A percentile compares a stretch with the other conserved stretches of the same genome.
These are phyloP conservation scores for Rhinolophus ferrumequinum DNA, from an alignment of 2,113 vertebrate species.

Conservation along the genomic window DNA sequence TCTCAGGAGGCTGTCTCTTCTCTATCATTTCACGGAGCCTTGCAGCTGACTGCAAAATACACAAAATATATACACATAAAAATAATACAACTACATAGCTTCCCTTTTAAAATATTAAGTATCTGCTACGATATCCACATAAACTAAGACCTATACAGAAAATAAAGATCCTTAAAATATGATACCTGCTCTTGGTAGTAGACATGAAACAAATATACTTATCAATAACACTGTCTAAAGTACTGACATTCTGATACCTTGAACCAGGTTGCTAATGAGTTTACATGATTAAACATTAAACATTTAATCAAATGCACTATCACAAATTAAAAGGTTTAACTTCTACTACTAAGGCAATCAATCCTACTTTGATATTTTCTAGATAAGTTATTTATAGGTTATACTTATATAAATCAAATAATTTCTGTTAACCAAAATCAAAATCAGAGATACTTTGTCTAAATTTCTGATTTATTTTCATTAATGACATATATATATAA, in stretches of 20 bases:
- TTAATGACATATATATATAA: not conserved
- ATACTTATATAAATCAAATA: not conserved
- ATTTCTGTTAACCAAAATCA: not conserved
- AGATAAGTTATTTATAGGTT: not conserved
- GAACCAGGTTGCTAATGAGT: not conserved
- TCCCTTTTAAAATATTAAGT: slow-evolving; percentile 42
- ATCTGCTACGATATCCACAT: not conserved
- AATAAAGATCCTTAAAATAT: slow-evolving; percentile 18
- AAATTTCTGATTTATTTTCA: not conserved
- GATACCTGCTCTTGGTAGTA: not conserved
- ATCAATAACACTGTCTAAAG: not conserved
- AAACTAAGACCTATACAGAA: not conserved
- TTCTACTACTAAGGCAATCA: not conserved
- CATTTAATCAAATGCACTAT: slow-evolving; percentile 27
- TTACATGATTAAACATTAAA: slow-evolving; percentile 29
- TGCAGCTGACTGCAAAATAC: slow-evolving; percentile 85
- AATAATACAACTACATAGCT: not conserved
- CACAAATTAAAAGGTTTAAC: slow-evolving; percentile 25
- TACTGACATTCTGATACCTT: not conserved
- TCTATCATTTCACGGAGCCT: slow-evolving; percentile 78
- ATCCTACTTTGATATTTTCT: not conserved
- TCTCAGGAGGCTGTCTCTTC: slow-evolving; percentile 53
- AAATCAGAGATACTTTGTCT: not conserved
- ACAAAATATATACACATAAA: slow-evolving; percentile 35
- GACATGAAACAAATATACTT: slow-evolving; percentile 12